Evolutionary conservation across 2,888 invertebrate genomes (phyloP), one percentile per base, ranked within the genome.

Genomic region (Cheiracanthium punctorium): DNA sequence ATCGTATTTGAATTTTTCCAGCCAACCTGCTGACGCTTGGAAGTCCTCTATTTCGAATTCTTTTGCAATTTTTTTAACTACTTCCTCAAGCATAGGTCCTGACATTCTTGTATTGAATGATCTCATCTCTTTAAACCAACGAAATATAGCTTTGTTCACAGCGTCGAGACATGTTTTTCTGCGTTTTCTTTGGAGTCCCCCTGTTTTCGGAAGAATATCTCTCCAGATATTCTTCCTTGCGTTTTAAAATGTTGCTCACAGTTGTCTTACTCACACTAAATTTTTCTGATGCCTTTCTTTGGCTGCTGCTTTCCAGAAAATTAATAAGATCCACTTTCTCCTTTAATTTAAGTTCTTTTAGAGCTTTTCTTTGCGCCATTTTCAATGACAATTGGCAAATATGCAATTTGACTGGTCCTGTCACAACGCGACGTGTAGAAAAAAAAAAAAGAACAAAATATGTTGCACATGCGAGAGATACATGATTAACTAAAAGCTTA

Each of bases 291-390:
- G 70, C 20, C n/a, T 37, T 70, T 70, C 70, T 70, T 70, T 70
- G 37, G 70, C 41, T 70, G 33, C 33, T 70, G 41, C 41, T 70
- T 70, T 33, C 70, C 32, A 70, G 37, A 70, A 70, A 37, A 32
- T 33, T 33, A 37, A 33, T 20, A 37, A 70, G 37, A 37, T 37
- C 20, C 33, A 70, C 20, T 41, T 70, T 33, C 70, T 37, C 20
- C n/a, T 70, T 70, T 24, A 70, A 37, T 70, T 33, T 37, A 33
- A 41, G 32, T 41, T 37, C 37, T 70, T 37, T 37, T 7, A 37
- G 37, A 37, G 37, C 37, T 37, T 37, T 37, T 37, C 37, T 37
- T 37, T 37, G 37, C 37, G 37, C 37, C 10, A 37, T 37, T 37
- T 37, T 37, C 10, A 37, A 37, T 37, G 37, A 37, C 4, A 37